Evolutionary conservation across 2,113 vertebrate species (phyloP), one percentile per base, ranked within the genome.

Genomic region (Rhinolophus sinicus): DNA sequence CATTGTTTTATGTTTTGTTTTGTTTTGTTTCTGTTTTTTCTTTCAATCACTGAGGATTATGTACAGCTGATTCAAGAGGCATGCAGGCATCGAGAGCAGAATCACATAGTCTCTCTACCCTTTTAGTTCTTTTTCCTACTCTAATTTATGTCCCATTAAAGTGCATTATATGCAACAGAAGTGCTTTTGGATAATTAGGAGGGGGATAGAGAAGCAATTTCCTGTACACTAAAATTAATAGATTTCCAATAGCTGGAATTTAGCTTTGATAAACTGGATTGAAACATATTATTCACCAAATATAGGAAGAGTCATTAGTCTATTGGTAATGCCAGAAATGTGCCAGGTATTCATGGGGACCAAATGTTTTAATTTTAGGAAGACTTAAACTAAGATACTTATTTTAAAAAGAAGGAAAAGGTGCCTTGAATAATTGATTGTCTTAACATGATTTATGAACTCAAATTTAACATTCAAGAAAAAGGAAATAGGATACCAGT

Each of bases 381-480:
- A 85, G 52, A 77, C 30, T 77, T 56, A 85, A 90, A 93, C 47
- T 84, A 85, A 62, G 52, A 62, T 88, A 84, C 8, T 64, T 64
- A 86, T 86, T 89, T 93, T 90, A 86, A 54, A 47, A 64, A 77
- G 35, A 50, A 69, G 21, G 30, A 85, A 95, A 69, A 80, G 44
- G 10, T 58, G 12, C 50, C 44, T 84, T 88, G 16, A 75, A 80
- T 84, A 85, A 86, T 1, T 81, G 30, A 52, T 35, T 72, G 30
- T 67, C 38, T 92, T 78, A 80, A 94, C 85, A 62, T 77, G 38
- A 84, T 62, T 85, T 85, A 76, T 80, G 33, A 92, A 54, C 21
- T 85, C 30, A 88, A 80, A 44, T 56, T 91, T 88, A 69, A 73
- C 95, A 96, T 82, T 54, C 58, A 44, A 90, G 52, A 50, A 78